Conservation (phyloP, 2,113 vertebrate species). For the Ariopsis seemanni region DNA sequence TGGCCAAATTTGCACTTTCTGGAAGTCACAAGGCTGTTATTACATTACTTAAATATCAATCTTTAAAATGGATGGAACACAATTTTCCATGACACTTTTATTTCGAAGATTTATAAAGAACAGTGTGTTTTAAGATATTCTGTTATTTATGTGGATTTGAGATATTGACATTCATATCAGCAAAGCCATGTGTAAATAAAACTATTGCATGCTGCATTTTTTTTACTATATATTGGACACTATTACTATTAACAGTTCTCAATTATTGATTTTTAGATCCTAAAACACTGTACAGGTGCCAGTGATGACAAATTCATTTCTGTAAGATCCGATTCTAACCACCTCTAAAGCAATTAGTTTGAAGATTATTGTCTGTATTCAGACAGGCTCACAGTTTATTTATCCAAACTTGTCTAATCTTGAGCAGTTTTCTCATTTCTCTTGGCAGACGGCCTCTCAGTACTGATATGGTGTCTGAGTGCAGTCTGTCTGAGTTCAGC, state of each 20-base stretch:
- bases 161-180: not conserved
- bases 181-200: not conserved
- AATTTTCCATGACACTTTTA: not conserved
- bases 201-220: not conserved
- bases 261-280: not conserved
- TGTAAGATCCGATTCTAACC: not conserved
- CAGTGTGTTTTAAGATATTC: not conserved
- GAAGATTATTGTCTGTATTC: slow-evolving; percentile 63
- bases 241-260: not conserved
- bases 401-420: slow-evolving; percentile 84
- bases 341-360: not conserved
- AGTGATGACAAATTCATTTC: slow-evolving; percentile 2
- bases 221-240: not conserved
- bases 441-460: slow-evolving; percentile 71
- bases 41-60: not conserved
- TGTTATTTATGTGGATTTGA: not conserved
- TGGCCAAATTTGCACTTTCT: not conserved
- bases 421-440: slow-evolving; percentile 76
- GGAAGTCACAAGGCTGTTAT: not conserved
- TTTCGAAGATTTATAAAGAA: not conserved
- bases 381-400: slow-evolving; percentile 85
- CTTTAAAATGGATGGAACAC: not conserved
- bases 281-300: not conserved
- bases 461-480: slow-evolving; percentile 17
- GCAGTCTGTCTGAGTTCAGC: slow-evolving; percentile 2